Conservation (phyloP, 2,888 invertebrate genomes). For the Philopedon plagiatum region DNA sequence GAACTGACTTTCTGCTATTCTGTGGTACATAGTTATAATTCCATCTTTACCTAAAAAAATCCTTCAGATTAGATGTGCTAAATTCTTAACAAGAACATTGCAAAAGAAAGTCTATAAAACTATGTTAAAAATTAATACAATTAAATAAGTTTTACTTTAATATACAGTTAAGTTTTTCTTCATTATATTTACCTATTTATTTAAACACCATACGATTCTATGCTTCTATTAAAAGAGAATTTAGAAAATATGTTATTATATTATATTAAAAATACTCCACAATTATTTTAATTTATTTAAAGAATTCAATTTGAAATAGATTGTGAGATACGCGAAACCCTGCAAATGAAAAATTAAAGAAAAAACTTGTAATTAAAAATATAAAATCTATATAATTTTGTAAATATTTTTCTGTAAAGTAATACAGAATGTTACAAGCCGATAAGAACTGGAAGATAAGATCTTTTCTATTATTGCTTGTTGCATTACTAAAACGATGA, state of each 20-base stretch:
- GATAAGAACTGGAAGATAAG: slow-evolving; percentile 1
- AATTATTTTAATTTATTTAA: slow-evolving; percentile 24
- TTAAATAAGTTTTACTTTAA: slow-evolving; percentile 21
- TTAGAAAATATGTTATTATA: slow-evolving; percentile 27
- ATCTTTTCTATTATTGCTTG: slow-evolving; percentile 17
- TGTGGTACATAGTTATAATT: not conserved
- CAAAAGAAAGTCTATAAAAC: slow-evolving; percentile 14
- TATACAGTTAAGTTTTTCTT: slow-evolving; percentile 11
- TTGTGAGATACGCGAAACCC: not conserved
- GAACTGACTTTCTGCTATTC: not conserved
- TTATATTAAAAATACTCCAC: not conserved
- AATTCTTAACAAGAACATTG: slow-evolving; percentile 12
- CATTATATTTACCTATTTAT: slow-evolving; percentile 18
- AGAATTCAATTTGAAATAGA: slow-evolving; percentile 7
- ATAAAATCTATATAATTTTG: slow-evolving; percentile 12
- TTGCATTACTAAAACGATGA: slow-evolving; percentile 12
- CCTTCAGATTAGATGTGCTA: not conserved
- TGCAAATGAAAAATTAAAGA: slow-evolving; percentile 13
- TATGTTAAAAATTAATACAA: slow-evolving; percentile 5
- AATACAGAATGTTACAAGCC: slow-evolving; percentile 20
- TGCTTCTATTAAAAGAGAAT: slow-evolving; percentile 3
- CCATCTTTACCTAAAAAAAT: not conserved
- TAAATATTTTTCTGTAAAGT: slow-evolving; percentile 13
- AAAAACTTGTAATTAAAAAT: slow-evolving; percentile 18
- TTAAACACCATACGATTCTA: slow-evolving; percentile 18